Evolutionary conservation across 2,113 vertebrate species (phyloP).

Genomic region (Hemibagrus wyckioides): DNA sequence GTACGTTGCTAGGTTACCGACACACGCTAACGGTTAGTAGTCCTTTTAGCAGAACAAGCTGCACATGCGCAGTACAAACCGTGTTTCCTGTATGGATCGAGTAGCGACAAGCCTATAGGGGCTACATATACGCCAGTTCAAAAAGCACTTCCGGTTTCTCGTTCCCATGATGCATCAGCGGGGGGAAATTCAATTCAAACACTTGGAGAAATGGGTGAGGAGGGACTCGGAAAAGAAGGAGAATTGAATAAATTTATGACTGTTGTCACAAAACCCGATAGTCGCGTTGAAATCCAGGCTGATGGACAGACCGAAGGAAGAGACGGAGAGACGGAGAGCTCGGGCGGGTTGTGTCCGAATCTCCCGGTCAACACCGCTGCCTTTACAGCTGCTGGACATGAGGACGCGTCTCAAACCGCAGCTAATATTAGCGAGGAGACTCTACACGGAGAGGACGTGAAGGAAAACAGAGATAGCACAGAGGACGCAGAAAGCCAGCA

Average conservation of each 20-base stretch:
- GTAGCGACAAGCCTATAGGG: not conserved
- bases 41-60: not conserved
- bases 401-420: not conserved
- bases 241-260: conserved; percentile 4
- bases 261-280: not conserved
- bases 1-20: not conserved
- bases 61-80: no score
- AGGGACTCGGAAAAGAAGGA: not conserved
- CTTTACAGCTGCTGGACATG: not conserved
- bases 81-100: no score
- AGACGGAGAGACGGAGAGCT: not conserved
- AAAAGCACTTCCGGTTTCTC: not conserved
- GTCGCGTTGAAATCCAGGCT: not conserved
- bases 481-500: not conserved
- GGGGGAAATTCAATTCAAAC: conserved; percentile 41
- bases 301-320: not conserved
- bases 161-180: conserved; percentile 51
- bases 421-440: not conserved
- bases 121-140: not conserved
- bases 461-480: not conserved
- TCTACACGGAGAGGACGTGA: not conserved
- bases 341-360: not conserved
- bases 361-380: not conserved
- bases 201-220: conserved; percentile 39
- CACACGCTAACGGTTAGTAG: not conserved